Percentiles rank a stretch among this genome's conserved stretches.
These are phyloP conservation scores for Xanthorhoe spadicearia DNA, from an alignment of 2,888 invertebrate species.

Conservation along the genomic window DNA sequence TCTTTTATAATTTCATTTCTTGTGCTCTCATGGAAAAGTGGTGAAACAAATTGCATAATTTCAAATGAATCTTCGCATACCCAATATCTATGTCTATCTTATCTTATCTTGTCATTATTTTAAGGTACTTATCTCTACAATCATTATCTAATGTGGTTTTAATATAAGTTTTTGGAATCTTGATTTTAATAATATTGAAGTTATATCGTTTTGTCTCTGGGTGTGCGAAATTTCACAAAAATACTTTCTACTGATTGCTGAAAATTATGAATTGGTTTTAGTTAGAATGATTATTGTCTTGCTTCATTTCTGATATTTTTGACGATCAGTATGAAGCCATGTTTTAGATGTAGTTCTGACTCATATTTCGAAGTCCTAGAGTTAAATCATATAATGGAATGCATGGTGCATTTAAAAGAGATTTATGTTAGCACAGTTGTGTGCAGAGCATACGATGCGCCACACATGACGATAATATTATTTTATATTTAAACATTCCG, in stretches of 20 bases:
- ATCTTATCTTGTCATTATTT: conserved; percentile 1
- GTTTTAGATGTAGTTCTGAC: too few species aligned
- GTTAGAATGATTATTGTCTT: too few species aligned
- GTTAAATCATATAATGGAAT: conserved; percentile 10
- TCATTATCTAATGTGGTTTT: not conserved
- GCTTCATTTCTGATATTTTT: not conserved
- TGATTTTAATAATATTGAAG: not conserved
- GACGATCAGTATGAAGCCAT: not conserved
- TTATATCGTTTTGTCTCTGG: not conserved
- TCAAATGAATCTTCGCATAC: not conserved
- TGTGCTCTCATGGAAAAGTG: not conserved
- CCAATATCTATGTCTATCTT: not conserved
- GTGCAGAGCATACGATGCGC: conserved; percentile 27
- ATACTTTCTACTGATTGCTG: conserved; percentile 3
- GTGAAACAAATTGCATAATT: not conserved
- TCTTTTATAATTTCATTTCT: too few species aligned
- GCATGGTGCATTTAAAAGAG: conserved; percentile 32
- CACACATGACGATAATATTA: conserved; percentile 19
- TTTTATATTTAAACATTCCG: conserved; percentile 46
- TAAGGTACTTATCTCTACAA: not conserved
- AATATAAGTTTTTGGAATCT: not conserved
- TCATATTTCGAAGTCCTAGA: too few species aligned
- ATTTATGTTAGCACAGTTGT: conserved; percentile 23
- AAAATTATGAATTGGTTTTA: too few species aligned
- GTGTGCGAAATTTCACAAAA: conserved; percentile 9